Evolutionary conservation across 2,113 vertebrate species (phyloP).

Genomic region (Saccopteryx bilineata): DNA sequence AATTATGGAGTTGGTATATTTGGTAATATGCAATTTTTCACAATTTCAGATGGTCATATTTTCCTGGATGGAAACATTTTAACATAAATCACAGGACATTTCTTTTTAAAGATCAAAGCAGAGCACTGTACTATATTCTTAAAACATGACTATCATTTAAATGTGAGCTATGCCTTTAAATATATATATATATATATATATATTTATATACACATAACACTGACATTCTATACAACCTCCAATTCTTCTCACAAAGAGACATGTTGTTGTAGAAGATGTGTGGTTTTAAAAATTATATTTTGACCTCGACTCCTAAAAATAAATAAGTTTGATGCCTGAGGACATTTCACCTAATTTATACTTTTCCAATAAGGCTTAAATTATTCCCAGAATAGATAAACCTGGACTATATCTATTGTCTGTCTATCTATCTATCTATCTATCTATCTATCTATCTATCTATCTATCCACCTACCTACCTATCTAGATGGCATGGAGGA

Average conservation of each 20-base stretch:
- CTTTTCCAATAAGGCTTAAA: not conserved
- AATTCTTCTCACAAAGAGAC: not conserved
- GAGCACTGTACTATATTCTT: not conserved
- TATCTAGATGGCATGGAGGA: not conserved
- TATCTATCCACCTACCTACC: not conserved
- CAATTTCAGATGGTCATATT: not conserved
- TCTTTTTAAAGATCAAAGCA: slow-evolving; percentile 6
- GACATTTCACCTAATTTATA: not conserved
- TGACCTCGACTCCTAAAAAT: not conserved
- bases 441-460: not conserved
- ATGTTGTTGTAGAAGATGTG: not conserved
- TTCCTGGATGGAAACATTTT: not conserved
- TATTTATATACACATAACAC: not conserved
- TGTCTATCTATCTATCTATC: not conserved
- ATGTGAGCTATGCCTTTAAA: not conserved
- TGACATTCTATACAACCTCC: not conserved
- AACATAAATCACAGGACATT: not conserved
- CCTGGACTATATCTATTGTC: not conserved
- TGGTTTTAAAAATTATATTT: not conserved
- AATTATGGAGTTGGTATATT: not conserved
- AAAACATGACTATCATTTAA: slow-evolving; percentile 17
- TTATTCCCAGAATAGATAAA: not conserved
- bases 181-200: not conserved
- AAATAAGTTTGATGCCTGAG: not conserved
- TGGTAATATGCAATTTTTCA: not conserved